Evolutionary conservation across 2,797 vertebrate genomes (phyloP).

Genomic region (Xenopus petersii): DNA sequence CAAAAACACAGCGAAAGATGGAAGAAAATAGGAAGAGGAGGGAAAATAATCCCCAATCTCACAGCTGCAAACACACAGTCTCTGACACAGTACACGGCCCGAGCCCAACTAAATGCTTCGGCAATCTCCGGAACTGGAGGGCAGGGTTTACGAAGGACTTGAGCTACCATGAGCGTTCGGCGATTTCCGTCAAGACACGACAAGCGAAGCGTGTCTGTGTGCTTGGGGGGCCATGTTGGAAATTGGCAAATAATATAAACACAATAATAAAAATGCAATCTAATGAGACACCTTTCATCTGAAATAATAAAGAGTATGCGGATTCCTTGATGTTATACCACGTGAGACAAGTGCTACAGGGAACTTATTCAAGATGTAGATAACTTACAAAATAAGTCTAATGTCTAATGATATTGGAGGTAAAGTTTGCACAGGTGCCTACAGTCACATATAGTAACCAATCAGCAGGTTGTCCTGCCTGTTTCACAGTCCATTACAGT

Average conservation of each 20-base stretch:
- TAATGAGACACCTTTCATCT: no score
- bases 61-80: background rate
- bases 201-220: background rate
- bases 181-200: background rate
- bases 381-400: no score
- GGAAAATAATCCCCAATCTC: slow-evolving; percentile 4
- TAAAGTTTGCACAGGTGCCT: no score
- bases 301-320: no score
- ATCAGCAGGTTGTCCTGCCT: no score
- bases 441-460: no score
- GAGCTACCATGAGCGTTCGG: background rate
- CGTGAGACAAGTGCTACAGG: no score
- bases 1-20: background rate
- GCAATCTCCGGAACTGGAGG: background rate
- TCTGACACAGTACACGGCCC: background rate
- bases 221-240: background rate
- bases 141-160: slow-evolving; percentile 4
- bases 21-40: slow-evolving; percentile 6
- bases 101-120: background rate
- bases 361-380: no score
- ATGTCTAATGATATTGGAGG: no score
- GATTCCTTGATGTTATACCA: no score
- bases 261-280: no score
- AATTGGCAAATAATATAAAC: background rate
- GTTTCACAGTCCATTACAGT: no score